A percentile compares a stretch with the other conserved stretches of the same genome.
phyloP scores from a whole-genome alignment of 1,140 invertebrate species.

The Drosophila erecta region DNA sequence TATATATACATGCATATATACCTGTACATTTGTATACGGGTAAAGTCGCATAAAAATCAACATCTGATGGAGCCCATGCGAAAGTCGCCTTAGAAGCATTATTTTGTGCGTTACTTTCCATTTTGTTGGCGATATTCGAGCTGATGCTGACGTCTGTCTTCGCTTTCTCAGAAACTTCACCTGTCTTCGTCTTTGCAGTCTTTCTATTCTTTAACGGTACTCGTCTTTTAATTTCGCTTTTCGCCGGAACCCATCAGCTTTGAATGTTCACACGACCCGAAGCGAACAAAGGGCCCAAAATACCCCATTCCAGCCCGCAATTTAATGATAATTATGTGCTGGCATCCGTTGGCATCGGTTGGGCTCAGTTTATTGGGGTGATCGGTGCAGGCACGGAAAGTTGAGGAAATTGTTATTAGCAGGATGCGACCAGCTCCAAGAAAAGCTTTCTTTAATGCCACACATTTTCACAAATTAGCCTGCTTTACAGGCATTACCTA shows the following conservation, averaged over 20 bases:
- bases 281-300: conserved; percentile 12
- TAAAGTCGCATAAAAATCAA: not conserved
- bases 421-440: not conserved
- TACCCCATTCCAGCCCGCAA: not conserved
- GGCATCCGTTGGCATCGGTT: conserved; percentile 10
- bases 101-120: conserved; percentile 46
- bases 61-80: conserved; percentile 15
- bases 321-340: not conserved
- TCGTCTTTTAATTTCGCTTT: conserved; percentile 26
- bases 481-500: not conserved
- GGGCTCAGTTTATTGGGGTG: not conserved
- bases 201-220: conserved; percentile 42
- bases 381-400: conserved; percentile 10
- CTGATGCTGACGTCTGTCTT: conserved; percentile 9
- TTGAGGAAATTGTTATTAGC: not conserved
- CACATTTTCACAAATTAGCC: not conserved
- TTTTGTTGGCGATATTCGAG: conserved; percentile 27
- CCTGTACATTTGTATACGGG: not conserved
- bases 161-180: conserved; percentile 26
- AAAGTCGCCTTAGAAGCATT: conserved; percentile 43
- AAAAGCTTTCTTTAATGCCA: conserved; percentile 1
- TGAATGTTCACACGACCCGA: conserved; percentile 6
- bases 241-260: conserved; percentile 6
- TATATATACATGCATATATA: not conserved
- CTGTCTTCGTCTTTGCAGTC: conserved; percentile 3